A percentile compares a stretch with the other conserved stretches of the same genome.
Conservation (phyloP, 2,113 vertebrate genomes). For the Sciurus niger region DNA sequence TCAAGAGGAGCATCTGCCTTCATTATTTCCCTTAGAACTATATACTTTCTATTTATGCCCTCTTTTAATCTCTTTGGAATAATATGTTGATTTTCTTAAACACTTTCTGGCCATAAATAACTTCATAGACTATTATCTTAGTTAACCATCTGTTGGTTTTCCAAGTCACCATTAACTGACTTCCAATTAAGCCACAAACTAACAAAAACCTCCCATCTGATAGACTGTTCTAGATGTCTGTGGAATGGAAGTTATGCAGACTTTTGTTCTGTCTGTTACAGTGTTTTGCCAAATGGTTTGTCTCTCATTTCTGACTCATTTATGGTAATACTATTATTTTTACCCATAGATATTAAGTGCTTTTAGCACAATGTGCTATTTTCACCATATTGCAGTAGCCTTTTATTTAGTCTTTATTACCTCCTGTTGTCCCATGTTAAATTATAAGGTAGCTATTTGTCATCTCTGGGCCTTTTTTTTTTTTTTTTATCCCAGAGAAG, state of each 20-base stretch:
- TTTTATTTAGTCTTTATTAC: conserved; percentile 41
- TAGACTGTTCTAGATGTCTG: conserved; percentile 19
- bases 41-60: conserved; percentile 50
- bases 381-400: not conserved
- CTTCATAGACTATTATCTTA: conserved; percentile 67
- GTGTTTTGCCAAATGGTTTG: not conserved
- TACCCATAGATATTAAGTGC: not conserved
- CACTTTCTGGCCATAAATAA: conserved; percentile 59
- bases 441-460: conserved; percentile 49
- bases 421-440: conserved; percentile 25
- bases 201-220: conserved; percentile 23
- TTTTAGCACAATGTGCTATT: not conserved
- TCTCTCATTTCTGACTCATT: conserved; percentile 3
- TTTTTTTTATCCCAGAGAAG: conserved; percentile 53
- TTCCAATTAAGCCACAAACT: conserved; percentile 55
- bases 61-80: conserved; percentile 69
- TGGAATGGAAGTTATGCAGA: not conserved
- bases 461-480: conserved; percentile 5
- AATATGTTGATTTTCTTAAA: conserved; percentile 70
- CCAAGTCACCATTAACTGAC: conserved; percentile 30
- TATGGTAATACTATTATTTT: not conserved
- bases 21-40: conserved; percentile 46
- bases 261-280: conserved; percentile 26
- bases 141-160: conserved; percentile 70
- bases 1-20: conserved; percentile 68